Evolutionary conservation across 1,140 invertebrate species (phyloP).

Genomic region (Grapholita molesta): DNA sequence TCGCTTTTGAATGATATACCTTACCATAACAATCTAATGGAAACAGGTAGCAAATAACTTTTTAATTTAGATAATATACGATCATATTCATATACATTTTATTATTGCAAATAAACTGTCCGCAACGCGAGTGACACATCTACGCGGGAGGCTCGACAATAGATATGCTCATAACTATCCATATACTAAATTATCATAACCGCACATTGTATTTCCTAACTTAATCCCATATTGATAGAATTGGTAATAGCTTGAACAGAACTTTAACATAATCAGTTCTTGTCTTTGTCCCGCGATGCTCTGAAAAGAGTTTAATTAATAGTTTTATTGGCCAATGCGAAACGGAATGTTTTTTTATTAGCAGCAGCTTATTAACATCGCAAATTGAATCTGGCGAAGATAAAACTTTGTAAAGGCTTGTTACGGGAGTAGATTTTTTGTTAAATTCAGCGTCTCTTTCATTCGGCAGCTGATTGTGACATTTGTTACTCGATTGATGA

Average conservation of each 20-base stretch:
- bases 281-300: constrained; percentile 41
- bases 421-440: not conserved
- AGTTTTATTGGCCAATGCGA: constrained; percentile 40
- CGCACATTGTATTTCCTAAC: not conserved
- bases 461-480: not conserved
- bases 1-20: too few species aligned
- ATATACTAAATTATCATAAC: constrained; percentile 14
- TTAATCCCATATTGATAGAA: constrained; percentile 25
- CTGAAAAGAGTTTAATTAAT: constrained; percentile 50
- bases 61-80: too few species aligned
- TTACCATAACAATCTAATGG: too few species aligned
- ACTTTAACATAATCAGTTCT: constrained; percentile 40
- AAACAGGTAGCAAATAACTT: too few species aligned
- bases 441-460: not conserved
- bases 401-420: not conserved
- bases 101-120: constrained; percentile 24
- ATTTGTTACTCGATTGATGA: too few species aligned
- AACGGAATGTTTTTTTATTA: constrained; percentile 22
- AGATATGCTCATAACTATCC: constrained; percentile 24
- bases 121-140: constrained; percentile 21
- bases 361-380: not conserved
- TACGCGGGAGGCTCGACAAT: constrained; percentile 30
- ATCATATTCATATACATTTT: constrained; percentile 9
- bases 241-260: constrained; percentile 25
- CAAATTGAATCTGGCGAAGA: not conserved